These are phyloP conservation scores for Cryptus armator DNA, from an alignment of 2,888 invertebrate genomes.

Conservation along the genomic window DNA sequence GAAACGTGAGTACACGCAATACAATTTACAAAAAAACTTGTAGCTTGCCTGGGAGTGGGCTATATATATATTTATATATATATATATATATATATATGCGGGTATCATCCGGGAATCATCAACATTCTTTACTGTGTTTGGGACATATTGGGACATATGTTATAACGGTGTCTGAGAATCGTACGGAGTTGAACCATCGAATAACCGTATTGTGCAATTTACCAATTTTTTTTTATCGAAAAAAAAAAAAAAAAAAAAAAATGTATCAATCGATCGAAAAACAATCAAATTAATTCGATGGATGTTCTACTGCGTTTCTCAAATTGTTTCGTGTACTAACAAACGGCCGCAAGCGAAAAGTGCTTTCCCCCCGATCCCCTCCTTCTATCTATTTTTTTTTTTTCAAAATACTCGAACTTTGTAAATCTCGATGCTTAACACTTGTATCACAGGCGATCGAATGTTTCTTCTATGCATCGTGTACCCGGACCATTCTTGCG, in stretches of 20 bases:
- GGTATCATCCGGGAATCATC: slow-evolving; percentile 48
- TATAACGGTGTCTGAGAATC: slow-evolving; percentile 51
- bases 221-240: neutral
- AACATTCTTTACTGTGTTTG: slow-evolving; percentile 51
- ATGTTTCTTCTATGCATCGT: slow-evolving; percentile 49
- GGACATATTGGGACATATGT: slow-evolving; percentile 40
- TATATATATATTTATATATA: neutral
- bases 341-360: slow-evolving; percentile 50
- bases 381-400: neutral
- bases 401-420: slow-evolving; percentile 56
- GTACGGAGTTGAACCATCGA: slow-evolving; percentile 56
- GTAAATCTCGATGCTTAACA: slow-evolving; percentile 60
- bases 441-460: slow-evolving; percentile 49
- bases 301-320: slow-evolving; percentile 51
- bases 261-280: neutral
- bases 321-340: slow-evolving; percentile 63
- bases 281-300: slow-evolving; percentile 45
- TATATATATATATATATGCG: slow-evolving; percentile 27
- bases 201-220: neutral
- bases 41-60: slow-evolving; percentile 76
- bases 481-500: slow-evolving; percentile 18
- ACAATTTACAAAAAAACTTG: slow-evolving; percentile 60
- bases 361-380: slow-evolving; percentile 47
- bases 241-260: slow-evolving; percentile 29
- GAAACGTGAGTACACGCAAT: slow-evolving; percentile 85